Evolutionary conservation across 2,888 invertebrate genomes (phyloP).

Genomic region (Noctua janthina): DNA sequence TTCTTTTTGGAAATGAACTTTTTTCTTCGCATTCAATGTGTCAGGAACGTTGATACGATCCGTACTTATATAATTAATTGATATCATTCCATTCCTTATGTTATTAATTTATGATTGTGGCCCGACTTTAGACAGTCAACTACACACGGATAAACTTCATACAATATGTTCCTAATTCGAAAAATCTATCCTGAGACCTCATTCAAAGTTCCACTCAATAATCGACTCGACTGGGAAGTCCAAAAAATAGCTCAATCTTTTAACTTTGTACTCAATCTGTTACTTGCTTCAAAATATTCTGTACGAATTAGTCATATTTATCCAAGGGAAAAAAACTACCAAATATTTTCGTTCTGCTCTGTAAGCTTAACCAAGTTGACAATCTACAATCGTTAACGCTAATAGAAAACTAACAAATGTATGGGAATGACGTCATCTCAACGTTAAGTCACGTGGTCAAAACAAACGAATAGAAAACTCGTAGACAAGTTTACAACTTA

Average conservation of each 20-base stretch:
- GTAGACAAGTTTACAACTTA: no score
- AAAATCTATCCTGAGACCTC: background rate
- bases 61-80: background rate
- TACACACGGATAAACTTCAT: no score
- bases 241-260: slow-evolving; percentile 9
- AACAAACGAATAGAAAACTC: no score
- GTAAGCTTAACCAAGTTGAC: no score
- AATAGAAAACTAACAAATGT: no score
- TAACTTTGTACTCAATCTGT: background rate
- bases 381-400: no score
- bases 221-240: slow-evolving; percentile 1
- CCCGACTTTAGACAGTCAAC: background rate
- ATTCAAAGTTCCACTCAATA: background rate
- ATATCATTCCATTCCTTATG: background rate
- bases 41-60: background rate
- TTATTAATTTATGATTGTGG: background rate
- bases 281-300: slow-evolving; percentile 25
- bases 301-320: slow-evolving; percentile 16
- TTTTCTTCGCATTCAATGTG: background rate
- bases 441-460: no score
- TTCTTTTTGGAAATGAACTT: background rate
- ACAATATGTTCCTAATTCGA: slow-evolving; percentile 8
- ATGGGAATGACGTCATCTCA: no score
- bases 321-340: slow-evolving; percentile 2
- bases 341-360: slow-evolving; percentile 6